These are phyloP conservation scores for Drosophila sordidula DNA, from an alignment of 2,888 invertebrate species.

Conservation along the genomic window DNA sequence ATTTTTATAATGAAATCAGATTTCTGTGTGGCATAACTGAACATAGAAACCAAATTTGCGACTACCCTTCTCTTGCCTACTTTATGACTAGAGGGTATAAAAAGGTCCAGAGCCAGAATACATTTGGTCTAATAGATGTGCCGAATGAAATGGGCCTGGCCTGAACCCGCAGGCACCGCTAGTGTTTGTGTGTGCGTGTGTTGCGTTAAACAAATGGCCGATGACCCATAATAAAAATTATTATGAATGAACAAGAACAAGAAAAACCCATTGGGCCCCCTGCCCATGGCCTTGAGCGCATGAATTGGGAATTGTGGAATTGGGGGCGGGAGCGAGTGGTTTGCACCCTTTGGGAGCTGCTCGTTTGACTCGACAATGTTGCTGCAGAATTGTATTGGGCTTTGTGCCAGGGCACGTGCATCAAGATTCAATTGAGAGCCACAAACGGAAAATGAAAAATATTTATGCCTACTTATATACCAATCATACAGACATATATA, in stretches of 20 bases:
- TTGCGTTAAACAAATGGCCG: conserved; percentile 78
- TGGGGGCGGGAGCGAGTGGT: conserved; percentile 13
- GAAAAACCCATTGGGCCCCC: conserved; percentile 72
- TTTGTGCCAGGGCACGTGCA: conserved; percentile 69
- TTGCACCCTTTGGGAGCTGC: conserved; percentile 47
- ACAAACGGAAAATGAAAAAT: conserved; percentile 31
- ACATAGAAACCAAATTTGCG: no score
- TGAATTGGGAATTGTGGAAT: conserved; percentile 23
- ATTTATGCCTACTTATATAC: conserved; percentile 6
- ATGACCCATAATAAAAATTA: conserved; percentile 81
- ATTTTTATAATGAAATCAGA: no score
- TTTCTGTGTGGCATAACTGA: no score
- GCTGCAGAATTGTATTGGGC: conserved; percentile 53
- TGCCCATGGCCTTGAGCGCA: conserved; percentile 31
- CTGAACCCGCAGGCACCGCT: conserved; percentile 40
- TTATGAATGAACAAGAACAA: conserved; percentile 79
- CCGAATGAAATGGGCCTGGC: conserved; percentile 67
- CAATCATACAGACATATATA: neutral
- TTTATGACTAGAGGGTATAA: conserved; percentile 17
- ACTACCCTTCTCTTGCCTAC: conserved; percentile 1
- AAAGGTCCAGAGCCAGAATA: conserved; percentile 57
- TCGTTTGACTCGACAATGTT: conserved; percentile 23
- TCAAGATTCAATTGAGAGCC: conserved; percentile 74
- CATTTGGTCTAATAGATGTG: conserved; percentile 76
- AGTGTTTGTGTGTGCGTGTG: conserved; percentile 33